Evolutionary conservation across 2,797 vertebrate species (phyloP), one percentile per base, ranked within the genome.

Genomic region (Todus mexicanus): DNA sequence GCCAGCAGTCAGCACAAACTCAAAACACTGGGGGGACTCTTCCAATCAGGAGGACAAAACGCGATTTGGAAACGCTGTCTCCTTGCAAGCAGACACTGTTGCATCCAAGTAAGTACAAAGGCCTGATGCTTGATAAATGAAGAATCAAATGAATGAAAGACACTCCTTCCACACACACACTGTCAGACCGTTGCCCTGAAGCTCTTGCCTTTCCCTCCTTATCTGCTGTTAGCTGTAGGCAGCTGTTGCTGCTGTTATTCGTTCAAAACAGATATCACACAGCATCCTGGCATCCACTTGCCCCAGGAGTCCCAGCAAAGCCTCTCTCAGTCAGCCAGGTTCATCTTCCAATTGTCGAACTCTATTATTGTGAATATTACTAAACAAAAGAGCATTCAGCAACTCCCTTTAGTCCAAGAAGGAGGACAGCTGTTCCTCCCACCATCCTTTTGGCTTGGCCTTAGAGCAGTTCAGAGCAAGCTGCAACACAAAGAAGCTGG

Each of bases 141-240:
- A 64, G 31, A 83, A 61, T 45, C 15, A 42, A 56, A 47, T 26
- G 42, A 64, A 66, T 25, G 33, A 79, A 33, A 89, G 29, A 72
- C 3, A 25, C 2, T 12, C 10, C 12, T 12, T 4, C 3, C 3
- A 14, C 23, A 23, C 17, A 26, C 16, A 15, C 10, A 9, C 12
- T 11, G 12, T n/a, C 54, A 45, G 20, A 53, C 4, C 1, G 3
- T 26, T 33, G n/a, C 4, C 40, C 53, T 63, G 38, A 78, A 74
- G 38, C 23, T 87, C 56, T 80, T 84, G 4, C 21, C 13, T 88
- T 87, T 23, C 13, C 7, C 13, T 64, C 20, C 23, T 50, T 61
- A 33, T 37, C 23, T 35, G 71, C 48, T 66, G 54, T 51, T 33
- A 43, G 29, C 42, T 61, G 29, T 25, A n/a, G n/a, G 33, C 25